Percentiles rank a stretch among this genome's conserved stretches.
phyloP scores from a whole-genome alignment of 2,113 vertebrate species.

The Plotosus lineatus region DNA sequence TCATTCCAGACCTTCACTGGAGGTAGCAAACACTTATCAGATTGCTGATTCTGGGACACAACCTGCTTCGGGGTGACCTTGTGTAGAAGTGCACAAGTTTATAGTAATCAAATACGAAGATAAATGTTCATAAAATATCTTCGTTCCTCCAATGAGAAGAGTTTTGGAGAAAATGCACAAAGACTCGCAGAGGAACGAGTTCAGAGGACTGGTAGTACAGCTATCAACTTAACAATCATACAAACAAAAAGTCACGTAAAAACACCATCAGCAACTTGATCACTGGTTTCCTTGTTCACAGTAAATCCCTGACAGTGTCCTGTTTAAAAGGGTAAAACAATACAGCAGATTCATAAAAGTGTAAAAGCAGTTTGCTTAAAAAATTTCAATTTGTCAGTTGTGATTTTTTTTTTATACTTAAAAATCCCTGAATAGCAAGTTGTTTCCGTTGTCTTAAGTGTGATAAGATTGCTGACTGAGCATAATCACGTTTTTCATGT shows the following conservation, averaged over 20 bases:
- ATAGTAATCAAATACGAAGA: conserved; percentile 33
- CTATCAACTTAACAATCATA: conserved; percentile 38
- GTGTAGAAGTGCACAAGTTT: conserved; percentile 47
- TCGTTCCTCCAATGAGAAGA: conserved; percentile 50
- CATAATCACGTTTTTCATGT: background rate
- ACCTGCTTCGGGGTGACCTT: conserved; percentile 21
- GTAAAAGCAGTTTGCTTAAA: background rate
- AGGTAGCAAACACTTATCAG: conserved; percentile 24
- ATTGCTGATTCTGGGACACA: conserved; percentile 3
- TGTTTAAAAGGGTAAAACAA: background rate
- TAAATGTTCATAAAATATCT: conserved; percentile 10
- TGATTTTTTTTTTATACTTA: background rate
- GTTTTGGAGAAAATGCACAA: background rate
- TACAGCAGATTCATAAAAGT: conserved; percentile 4
- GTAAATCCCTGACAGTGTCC: background rate
- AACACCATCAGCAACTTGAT: conserved; percentile 14
- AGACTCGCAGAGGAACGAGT: background rate
- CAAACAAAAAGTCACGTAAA: background rate
- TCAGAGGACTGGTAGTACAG: conserved; percentile 13
- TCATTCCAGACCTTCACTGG: conserved; percentile 36
- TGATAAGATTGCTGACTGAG: background rate
- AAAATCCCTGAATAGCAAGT: conserved; percentile 31
- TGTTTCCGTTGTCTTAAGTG: background rate
- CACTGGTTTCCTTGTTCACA: conserved; percentile 1
- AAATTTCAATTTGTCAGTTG: background rate